A percentile compares a stretch with the other conserved stretches of the same genome.
phyloP scores from a whole-genome alignment of 2,888 invertebrate genomes.

The Scaptomyza reducta region DNA sequence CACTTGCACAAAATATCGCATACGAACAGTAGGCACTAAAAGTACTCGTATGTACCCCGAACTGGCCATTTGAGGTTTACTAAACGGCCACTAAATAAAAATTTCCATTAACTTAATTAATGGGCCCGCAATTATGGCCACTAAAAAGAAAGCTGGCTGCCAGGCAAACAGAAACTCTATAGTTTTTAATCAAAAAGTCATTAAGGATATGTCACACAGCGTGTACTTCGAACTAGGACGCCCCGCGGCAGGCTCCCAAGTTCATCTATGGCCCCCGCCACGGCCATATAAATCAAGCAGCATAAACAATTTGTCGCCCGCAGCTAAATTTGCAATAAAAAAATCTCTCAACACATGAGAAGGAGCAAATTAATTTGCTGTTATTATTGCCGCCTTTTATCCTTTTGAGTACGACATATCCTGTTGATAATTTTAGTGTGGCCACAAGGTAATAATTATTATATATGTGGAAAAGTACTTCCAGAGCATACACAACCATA shows the following conservation, averaged over 20 bases:
- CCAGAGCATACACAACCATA: conserved; percentile 8
- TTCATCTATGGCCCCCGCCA: background rate
- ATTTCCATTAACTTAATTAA: conserved; percentile 79
- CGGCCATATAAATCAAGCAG: conserved; percentile 63
- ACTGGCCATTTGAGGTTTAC: conserved; percentile 31
- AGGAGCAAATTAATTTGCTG: conserved; percentile 65
- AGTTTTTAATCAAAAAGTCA: conserved; percentile 78
- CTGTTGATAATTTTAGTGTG: conserved; percentile 70
- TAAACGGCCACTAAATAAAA: conserved; percentile 65
- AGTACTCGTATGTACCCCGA: conserved; percentile 20
- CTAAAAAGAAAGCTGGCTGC: conserved; percentile 59
- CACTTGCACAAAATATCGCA: conserved; percentile 51
- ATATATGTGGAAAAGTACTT: conserved; percentile 34
- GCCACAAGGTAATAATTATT: conserved; percentile 70
- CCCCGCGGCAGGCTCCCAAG: conserved; percentile 11
- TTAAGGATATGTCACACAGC: conserved; percentile 67
- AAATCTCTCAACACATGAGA: conserved; percentile 61
- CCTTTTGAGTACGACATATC: conserved; percentile 64
- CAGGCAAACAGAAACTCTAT: conserved; percentile 64
- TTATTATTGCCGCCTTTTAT: conserved; percentile 60
- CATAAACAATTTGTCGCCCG: conserved; percentile 76
- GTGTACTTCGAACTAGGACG: conserved; percentile 38
- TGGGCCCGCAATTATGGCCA: conserved; percentile 68
- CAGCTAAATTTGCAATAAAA: conserved; percentile 73
- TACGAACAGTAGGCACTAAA: conserved; percentile 54